phyloP scores from a whole-genome alignment of 2,888 invertebrate species.

The Boloria euphrosyne region DNA sequence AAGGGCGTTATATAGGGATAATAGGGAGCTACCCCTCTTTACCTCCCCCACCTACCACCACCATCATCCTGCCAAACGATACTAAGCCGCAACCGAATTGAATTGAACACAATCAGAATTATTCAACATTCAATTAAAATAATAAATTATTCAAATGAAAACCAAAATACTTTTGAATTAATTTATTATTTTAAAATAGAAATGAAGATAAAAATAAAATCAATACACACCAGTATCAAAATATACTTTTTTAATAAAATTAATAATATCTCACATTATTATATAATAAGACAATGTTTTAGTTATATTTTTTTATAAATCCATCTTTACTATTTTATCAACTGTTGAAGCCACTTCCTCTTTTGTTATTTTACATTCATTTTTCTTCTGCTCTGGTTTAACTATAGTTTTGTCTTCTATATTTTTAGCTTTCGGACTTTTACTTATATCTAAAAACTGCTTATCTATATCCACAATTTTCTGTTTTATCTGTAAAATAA shows the following conservation, averaged over 20 bases:
- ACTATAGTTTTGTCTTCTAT: conserved; percentile 46
- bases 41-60: too few relatives aligned
- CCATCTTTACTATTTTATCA: conserved; percentile 68
- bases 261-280: conserved; percentile 1
- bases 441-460: conserved; percentile 66
- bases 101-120: too few relatives aligned
- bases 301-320: conserved; percentile 51
- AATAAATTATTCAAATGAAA: too few relatives aligned
- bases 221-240: too few relatives aligned
- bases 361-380: conserved; percentile 55
- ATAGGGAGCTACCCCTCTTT: too few relatives aligned
- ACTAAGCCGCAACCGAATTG: too few relatives aligned
- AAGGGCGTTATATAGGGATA: too few relatives aligned
- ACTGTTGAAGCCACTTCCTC: conserved; percentile 65
- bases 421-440: conserved; percentile 49
- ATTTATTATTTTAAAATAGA: too few relatives aligned
- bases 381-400: conserved; percentile 52
- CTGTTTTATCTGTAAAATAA: conserved; percentile 68
- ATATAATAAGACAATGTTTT: neutral
- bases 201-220: too few relatives aligned
- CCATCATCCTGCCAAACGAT: too few relatives aligned
- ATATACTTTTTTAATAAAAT: neutral
- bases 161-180: too few relatives aligned
- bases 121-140: too few relatives aligned
- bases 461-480: conserved; percentile 72